Evolutionary conservation across 2,113 vertebrate genomes (phyloP).

Genomic region (Himantopus leucocephalus): DNA sequence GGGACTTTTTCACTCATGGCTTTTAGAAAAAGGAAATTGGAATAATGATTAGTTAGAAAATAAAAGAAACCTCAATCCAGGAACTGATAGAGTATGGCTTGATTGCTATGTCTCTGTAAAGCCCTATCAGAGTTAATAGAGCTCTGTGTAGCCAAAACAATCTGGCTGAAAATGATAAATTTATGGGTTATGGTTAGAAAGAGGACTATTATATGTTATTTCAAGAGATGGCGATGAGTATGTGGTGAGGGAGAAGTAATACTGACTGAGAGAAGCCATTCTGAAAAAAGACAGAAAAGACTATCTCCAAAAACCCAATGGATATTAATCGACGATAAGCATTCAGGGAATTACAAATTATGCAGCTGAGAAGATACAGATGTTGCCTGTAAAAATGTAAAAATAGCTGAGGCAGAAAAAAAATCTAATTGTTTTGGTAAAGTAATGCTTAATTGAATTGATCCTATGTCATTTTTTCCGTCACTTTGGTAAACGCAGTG

Average conservation of each 20-base stretch:
- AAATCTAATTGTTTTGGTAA: background rate
- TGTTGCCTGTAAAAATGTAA: background rate
- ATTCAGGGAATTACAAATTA: background rate
- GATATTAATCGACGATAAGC: background rate
- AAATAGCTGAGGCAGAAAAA: background rate
- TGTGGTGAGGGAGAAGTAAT: background rate
- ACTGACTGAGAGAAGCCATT: background rate
- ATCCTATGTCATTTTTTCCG: background rate
- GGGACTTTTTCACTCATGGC: background rate
- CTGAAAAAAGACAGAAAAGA: background rate
- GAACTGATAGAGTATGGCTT: background rate
- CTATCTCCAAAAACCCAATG: fast-evolving
- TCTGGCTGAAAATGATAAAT: background rate
- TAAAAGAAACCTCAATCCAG: background rate
- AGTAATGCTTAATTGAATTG: background rate
- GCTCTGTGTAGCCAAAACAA: background rate
- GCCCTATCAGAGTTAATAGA: background rate
- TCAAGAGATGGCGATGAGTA: background rate
- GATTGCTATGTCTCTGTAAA: background rate
- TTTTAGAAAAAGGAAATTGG: background rate
- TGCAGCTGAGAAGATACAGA: background rate
- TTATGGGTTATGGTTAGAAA: background rate
- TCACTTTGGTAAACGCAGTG: background rate
- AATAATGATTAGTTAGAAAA: background rate
- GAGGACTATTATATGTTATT: background rate